phyloP scores from a whole-genome alignment of 2,888 invertebrate species.

The Amiota minor region DNA sequence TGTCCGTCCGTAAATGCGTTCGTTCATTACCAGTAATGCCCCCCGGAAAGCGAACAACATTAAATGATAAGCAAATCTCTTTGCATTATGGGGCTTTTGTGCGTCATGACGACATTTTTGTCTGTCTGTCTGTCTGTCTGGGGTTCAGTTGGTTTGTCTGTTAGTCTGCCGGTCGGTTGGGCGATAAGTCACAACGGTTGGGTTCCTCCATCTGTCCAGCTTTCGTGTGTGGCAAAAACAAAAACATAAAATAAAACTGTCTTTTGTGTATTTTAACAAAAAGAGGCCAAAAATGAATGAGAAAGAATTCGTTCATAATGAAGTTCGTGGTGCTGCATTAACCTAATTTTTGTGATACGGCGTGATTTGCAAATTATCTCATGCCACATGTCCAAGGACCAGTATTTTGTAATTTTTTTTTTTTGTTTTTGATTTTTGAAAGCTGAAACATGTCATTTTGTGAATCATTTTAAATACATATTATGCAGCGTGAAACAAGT shows the following conservation, averaged over 20 bases:
- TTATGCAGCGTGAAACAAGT: too few relatives aligned
- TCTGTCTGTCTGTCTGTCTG: constrained; percentile 31
- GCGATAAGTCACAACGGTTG: too few relatives aligned
- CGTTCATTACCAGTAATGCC: constrained; percentile 33
- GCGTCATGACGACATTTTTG: constrained; percentile 56
- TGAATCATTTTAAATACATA: too few relatives aligned
- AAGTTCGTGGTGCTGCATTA: constrained; percentile 59
- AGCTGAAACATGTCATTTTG: too few relatives aligned
- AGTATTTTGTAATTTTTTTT: background rate
- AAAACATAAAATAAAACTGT: background rate
- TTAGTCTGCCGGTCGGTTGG: too few relatives aligned
- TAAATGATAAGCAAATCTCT: constrained; percentile 10
- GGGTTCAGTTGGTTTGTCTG: background rate
- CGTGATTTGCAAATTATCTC: constrained; percentile 65
- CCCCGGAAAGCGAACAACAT: background rate
- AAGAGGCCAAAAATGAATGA: background rate
- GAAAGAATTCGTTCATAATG: constrained; percentile 6
- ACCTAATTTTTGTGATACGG: constrained; percentile 61
- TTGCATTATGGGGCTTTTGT: constrained; percentile 55
- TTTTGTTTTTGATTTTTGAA: background rate
- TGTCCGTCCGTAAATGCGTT: too few relatives aligned
- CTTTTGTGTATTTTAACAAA: constrained; percentile 14
- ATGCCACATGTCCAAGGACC: background rate
- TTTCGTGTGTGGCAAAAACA: constrained; percentile 51
- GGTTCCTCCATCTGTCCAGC: background rate